Evolutionary conservation across 2,113 vertebrate species (phyloP).

Genomic region (Embiotoca jacksoni): DNA sequence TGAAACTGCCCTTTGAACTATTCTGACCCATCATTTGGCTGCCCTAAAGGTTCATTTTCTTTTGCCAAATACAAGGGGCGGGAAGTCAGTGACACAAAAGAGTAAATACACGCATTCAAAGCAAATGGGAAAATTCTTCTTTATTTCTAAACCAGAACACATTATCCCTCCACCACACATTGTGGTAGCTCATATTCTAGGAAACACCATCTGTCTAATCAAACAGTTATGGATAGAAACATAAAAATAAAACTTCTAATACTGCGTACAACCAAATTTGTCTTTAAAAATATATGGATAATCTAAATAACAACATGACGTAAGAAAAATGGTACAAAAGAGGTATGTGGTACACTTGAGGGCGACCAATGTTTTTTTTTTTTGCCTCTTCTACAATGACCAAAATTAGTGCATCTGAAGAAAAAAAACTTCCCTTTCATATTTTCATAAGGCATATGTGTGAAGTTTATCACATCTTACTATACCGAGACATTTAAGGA

Average conservation of each 20-base stretch:
- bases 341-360: constrained; percentile 67
- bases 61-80: background rate
- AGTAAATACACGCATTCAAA: constrained; percentile 12
- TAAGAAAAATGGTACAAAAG: constrained; percentile 64
- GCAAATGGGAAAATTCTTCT: constrained; percentile 63
- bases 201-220: constrained; percentile 33
- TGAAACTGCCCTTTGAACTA: background rate
- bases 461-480: constrained; percentile 69
- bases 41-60: background rate
- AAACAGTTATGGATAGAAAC: constrained; percentile 63
- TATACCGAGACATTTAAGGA: constrained; percentile 48
- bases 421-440: constrained; percentile 55
- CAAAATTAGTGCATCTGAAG: constrained; percentile 68
- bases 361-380: constrained; percentile 28
- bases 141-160: constrained; percentile 74
- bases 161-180: constrained; percentile 53
- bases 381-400: constrained; percentile 39
- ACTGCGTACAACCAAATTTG: constrained; percentile 46
- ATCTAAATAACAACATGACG: constrained; percentile 60
- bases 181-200: constrained; percentile 47
- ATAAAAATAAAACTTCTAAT: constrained; percentile 71
- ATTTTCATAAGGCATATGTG: constrained; percentile 79
- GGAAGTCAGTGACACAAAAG: background rate
- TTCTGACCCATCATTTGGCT: background rate
- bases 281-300: constrained; percentile 69